Conservation (phyloP, 2,888 invertebrate species). For the Volucella inflata region DNA sequence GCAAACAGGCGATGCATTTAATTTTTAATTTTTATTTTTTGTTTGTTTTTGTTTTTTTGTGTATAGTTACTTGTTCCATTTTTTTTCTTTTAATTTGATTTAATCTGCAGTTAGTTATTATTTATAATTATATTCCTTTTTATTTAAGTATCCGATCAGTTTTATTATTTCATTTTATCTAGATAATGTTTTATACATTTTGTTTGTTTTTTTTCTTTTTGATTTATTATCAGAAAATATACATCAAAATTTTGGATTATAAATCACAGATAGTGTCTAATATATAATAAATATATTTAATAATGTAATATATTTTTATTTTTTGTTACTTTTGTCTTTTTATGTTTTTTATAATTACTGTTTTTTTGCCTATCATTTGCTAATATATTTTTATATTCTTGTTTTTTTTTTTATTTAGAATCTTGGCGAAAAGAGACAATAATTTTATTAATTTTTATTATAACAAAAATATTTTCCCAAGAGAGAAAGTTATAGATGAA, state of each 20-base stretch:
- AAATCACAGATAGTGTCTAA: constrained; percentile 84
- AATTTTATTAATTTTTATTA: too few relatives aligned
- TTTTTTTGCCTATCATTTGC: constrained; percentile 60
- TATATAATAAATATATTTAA: constrained; percentile 71
- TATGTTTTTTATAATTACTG: constrained; percentile 25
- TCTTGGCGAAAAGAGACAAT: constrained; percentile 69
- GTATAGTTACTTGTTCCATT: constrained; percentile 75
- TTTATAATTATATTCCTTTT: constrained; percentile 74
- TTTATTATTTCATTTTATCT: constrained; percentile 75
- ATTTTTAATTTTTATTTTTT: not conserved
- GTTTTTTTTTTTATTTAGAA: constrained; percentile 50
- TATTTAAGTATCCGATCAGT: constrained; percentile 76
- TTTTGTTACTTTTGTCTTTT: constrained; percentile 31
- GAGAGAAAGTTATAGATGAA: constrained; percentile 20
- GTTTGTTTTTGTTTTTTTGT: constrained; percentile 61
- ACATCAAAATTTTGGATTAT: constrained; percentile 85
- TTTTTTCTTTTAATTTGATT: constrained; percentile 70
- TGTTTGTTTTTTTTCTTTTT: constrained; percentile 75
- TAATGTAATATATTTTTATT: constrained; percentile 14
- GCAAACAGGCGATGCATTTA: constrained; percentile 76
- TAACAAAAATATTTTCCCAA: constrained; percentile 46
- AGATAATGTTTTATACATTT: constrained; percentile 76
- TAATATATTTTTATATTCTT: constrained; percentile 62
- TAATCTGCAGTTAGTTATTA: constrained; percentile 75
- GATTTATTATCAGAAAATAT: constrained; percentile 82